Evolutionary conservation across 2,797 vertebrate species (phyloP).

Genomic region (Garrulus glandarius): DNA sequence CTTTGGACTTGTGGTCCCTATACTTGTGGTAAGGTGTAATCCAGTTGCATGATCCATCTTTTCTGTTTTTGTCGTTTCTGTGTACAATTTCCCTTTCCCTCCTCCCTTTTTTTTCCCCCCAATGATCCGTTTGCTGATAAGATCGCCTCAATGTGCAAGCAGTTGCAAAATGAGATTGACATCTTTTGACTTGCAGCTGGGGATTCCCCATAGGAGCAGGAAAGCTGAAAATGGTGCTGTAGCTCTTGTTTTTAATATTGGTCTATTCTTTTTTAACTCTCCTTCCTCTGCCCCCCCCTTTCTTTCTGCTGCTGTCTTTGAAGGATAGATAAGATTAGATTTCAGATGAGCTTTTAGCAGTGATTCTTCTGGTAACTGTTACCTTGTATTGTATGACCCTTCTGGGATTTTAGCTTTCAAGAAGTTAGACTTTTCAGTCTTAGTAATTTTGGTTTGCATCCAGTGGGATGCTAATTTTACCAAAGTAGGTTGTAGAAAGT

Average conservation of each 20-base stretch:
- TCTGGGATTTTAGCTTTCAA: not conserved
- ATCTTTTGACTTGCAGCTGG: not conserved
- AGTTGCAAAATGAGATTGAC: not conserved
- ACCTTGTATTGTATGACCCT: not conserved
- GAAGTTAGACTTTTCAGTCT: not conserved
- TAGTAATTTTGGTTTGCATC: not conserved
- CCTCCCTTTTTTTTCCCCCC: rapidly evolving
- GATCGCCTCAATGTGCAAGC: not conserved
- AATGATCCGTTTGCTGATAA: not conserved
- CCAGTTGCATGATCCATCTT: not conserved
- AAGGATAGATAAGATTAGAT: not conserved
- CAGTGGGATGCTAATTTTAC: not conserved
- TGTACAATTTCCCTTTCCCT: not conserved
- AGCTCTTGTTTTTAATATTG: not conserved
- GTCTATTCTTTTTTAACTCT: not conserved
- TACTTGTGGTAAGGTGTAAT: not conserved
- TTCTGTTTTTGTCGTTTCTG: not conserved
- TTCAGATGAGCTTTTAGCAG: not conserved
- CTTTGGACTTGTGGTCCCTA: not conserved
- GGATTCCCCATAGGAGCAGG: not conserved
- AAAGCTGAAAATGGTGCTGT: not conserved
- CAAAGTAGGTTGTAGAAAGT: not conserved
- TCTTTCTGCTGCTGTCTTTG: not conserved
- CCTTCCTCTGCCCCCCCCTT: rapidly evolving
- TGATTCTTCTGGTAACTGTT: not conserved